These are phyloP conservation scores for Bombus fervidus DNA, from an alignment of 1,140 invertebrate genomes.

Conservation along the genomic window DNA sequence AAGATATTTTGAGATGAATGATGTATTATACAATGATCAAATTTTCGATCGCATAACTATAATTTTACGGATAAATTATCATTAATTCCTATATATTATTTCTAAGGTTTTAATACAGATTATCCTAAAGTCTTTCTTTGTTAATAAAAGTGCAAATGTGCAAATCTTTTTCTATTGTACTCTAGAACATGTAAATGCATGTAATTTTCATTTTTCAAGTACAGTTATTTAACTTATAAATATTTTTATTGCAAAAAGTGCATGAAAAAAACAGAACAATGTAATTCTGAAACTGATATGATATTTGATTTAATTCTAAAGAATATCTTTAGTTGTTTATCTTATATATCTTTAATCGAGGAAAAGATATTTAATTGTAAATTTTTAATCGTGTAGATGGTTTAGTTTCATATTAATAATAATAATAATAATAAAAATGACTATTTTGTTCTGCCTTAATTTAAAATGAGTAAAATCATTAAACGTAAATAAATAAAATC, in stretches of 20 bases:
- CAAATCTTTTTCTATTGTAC: background rate
- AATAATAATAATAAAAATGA: background rate
- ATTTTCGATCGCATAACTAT: background rate
- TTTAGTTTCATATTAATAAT: background rate
- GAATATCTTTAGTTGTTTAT: background rate
- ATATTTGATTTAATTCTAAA: slow-evolving; percentile 18
- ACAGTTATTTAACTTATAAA: slow-evolving; percentile 7
- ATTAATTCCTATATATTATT: background rate
- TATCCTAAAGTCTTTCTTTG: slow-evolving; percentile 32
- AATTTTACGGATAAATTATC: background rate
- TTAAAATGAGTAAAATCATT: background rate
- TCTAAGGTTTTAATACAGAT: background rate
- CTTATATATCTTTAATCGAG: background rate
- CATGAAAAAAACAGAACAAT: background rate
- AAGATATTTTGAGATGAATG: background rate
- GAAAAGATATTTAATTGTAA: background rate
- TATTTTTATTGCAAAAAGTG: background rate
- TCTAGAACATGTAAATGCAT: slow-evolving; percentile 33
- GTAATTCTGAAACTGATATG: slow-evolving; percentile 16
- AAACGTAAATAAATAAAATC: slow-evolving; percentile 4
- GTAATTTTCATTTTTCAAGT: slow-evolving; percentile 17
- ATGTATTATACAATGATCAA: background rate
- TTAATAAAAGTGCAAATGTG: slow-evolving; percentile 14
- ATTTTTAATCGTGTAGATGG: background rate
- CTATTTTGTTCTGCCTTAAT: slow-evolving; percentile 15